Percentiles rank a stretch among this genome's conserved stretches.
These are phyloP conservation scores for Euborellia annulipes DNA, from an alignment of 1,140 invertebrate species.

Conservation along the genomic window DNA sequence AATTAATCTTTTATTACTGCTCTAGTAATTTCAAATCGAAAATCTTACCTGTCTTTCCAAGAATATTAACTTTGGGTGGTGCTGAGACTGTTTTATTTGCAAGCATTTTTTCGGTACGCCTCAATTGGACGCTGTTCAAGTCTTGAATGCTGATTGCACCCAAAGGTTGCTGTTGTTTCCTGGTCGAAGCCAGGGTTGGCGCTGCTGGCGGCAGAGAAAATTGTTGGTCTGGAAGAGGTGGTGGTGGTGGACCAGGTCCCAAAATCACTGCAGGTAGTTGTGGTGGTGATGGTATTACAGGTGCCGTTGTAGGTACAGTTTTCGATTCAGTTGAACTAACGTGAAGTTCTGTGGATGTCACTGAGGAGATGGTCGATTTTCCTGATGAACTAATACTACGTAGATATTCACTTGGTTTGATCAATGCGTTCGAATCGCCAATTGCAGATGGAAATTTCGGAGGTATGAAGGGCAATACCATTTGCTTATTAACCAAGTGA, in stretches of 20 bases:
- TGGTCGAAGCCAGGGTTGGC: slow-evolving; percentile 15
- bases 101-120: slow-evolving; percentile 50
- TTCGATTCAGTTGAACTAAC: no score
- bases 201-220: slow-evolving; percentile 28
- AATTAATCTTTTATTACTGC: no score
- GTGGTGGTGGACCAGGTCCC: slow-evolving; percentile 32
- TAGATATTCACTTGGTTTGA: slow-evolving; percentile 83
- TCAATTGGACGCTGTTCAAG: slow-evolving; percentile 61
- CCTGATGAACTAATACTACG: slow-evolving; percentile 52
- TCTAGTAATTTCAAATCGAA: no score
- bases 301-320: no score
- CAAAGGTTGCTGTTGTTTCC: slow-evolving; percentile 44
- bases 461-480: slow-evolving; percentile 71
- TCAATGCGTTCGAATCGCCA: slow-evolving; percentile 55
- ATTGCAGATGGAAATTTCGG: slow-evolving; percentile 60
- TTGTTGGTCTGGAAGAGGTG: slow-evolving; percentile 32
- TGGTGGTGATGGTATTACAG: no score
- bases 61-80: slow-evolving; percentile 24
- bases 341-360: no score
- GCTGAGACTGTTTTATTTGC: slow-evolving; percentile 64
- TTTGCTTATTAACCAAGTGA: slow-evolving; percentile 63
- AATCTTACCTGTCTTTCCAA: no score
- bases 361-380: slow-evolving; percentile 6
- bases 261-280: background rate
- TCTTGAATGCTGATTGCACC: slow-evolving; percentile 74